A percentile compares a stretch with the other conserved stretches of the same genome.
Evolutionary conservation across 2,113 vertebrate genomes (phyloP).

Genomic region (Urocynchramus pylzowi): DNA sequence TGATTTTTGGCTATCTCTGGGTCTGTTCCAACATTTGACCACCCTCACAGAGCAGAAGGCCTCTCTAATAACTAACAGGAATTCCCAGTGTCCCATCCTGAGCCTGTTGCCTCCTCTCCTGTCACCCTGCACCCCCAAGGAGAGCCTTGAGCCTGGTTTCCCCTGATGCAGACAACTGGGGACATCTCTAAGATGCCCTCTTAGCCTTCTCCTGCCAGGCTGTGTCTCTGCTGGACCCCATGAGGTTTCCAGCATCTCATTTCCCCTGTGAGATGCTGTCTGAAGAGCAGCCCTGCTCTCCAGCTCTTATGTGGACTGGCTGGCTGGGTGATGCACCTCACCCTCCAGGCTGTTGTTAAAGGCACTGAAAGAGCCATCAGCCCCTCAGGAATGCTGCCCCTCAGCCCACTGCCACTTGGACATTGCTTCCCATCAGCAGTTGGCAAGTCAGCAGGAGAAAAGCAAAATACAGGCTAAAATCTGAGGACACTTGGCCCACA

Average conservation of each 20-base stretch:
- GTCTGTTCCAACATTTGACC: background rate
- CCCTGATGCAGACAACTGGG: background rate
- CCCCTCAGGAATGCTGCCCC: background rate
- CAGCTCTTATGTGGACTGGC: background rate
- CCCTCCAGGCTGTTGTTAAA: background rate
- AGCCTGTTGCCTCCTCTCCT: background rate
- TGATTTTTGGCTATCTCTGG: background rate
- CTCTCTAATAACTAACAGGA: background rate
- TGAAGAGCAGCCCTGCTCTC: background rate
- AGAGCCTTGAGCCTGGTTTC: background rate
- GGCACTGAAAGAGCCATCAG: background rate
- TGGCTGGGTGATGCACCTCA: background rate
- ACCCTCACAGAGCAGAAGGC: accelerated
- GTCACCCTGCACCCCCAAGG: background rate
- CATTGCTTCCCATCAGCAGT: background rate
- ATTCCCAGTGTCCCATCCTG: background rate
- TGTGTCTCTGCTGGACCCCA: background rate
- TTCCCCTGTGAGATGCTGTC: background rate
- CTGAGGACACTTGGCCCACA: background rate
- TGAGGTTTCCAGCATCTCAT: background rate
- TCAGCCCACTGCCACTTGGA: no score
- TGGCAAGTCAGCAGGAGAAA: background rate
- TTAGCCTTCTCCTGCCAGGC: background rate
- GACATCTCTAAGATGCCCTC: no score
- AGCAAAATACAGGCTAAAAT: background rate